phyloP scores from a whole-genome alignment of 2,113 vertebrate genomes.

The Eptatretus burgeri region DNA sequence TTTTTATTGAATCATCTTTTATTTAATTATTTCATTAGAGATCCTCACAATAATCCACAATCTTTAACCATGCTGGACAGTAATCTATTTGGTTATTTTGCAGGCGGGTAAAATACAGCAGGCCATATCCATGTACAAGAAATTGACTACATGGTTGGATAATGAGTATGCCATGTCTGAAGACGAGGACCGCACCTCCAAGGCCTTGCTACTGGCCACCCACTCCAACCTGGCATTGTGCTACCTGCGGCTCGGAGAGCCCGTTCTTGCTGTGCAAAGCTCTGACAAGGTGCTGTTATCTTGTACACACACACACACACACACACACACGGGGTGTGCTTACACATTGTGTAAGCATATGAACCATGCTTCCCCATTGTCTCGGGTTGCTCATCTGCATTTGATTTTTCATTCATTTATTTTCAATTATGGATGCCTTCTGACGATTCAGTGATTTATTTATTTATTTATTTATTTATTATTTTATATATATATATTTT shows the following conservation, averaged over 20 bases:
- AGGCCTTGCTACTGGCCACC: constrained; percentile 43
- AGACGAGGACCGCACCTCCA: constrained; percentile 31
- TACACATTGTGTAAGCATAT: no score
- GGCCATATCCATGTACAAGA: constrained; percentile 59
- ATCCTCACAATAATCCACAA: not conserved
- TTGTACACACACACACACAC: no score
- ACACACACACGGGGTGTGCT: no score
- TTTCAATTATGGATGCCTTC: no score
- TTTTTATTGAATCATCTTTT: no score
- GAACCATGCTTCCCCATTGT: no score
- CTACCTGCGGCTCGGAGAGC: constrained; percentile 60
- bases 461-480: no score
- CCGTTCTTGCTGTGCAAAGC: constrained; percentile 37
- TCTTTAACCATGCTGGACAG: not conserved
- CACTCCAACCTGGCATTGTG: constrained; percentile 85
- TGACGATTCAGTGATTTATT: no score
- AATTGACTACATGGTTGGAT: constrained; percentile 75
- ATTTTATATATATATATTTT: no score
- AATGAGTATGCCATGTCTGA: constrained; percentile 32
- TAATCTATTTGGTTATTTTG: not conserved
- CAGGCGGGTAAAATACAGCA: constrained; percentile 67
- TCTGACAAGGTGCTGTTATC: constrained; percentile 59
- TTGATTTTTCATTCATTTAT: no score
- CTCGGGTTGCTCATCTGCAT: no score
- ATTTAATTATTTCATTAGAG: not conserved